Percentiles rank a stretch among this genome's conserved stretches.
phyloP scores from a whole-genome alignment of 2,113 vertebrate genomes.

The Probosciger aterrimus region DNA sequence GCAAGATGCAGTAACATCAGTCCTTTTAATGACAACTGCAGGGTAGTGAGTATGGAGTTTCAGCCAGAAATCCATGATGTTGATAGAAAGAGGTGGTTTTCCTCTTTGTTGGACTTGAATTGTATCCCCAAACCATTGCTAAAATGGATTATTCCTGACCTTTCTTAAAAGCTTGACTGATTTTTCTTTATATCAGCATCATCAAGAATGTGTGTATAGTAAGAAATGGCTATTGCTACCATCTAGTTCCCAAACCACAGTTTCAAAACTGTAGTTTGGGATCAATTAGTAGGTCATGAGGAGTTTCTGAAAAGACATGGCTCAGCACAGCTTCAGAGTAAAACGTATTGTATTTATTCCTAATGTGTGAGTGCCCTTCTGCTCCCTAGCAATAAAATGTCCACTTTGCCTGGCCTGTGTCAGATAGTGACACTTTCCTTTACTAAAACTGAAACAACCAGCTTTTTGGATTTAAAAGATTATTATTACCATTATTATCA shows the following conservation, averaged over 20 bases:
- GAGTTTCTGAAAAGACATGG: conserved; percentile 19
- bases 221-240: conserved; percentile 24
- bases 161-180: conserved; percentile 60
- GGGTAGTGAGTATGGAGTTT: neutral
- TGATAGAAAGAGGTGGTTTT: neutral
- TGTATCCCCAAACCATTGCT: neutral
- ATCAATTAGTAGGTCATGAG: conserved; percentile 34
- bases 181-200: conserved; percentile 45
- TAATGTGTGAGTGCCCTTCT: neutral
- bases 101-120: conserved; percentile 32
- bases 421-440: neutral
- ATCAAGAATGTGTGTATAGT: neutral
- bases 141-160: conserved; percentile 49
- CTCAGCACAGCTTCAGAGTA: neutral
- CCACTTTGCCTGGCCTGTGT: neutral
- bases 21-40: neutral
- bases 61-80: neutral
- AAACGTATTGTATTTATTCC: neutral
- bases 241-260: neutral
- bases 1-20: neutral
- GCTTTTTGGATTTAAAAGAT: neutral
- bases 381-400: neutral
- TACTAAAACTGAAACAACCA: neutral
- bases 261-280: conserved; percentile 25
- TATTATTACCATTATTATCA: neutral